These are phyloP conservation scores for Podarcis muralis DNA, from an alignment of 2,113 vertebrate species.

Conservation along the genomic window DNA sequence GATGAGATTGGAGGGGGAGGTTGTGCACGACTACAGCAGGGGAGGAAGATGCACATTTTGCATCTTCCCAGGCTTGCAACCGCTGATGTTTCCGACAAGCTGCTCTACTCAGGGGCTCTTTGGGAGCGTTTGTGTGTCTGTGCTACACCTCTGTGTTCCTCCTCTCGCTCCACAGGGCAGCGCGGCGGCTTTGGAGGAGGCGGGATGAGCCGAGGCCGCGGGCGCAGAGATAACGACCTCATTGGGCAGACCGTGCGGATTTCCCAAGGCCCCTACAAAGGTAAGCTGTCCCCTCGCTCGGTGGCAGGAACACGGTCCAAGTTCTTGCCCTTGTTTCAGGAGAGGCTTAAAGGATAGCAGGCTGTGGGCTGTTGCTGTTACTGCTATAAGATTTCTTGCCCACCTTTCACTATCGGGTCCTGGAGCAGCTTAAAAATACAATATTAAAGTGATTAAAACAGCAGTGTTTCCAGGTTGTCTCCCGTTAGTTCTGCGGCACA, in stretches of 20 bases:
- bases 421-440: too few relatives aligned
- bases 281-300: slow-evolving; percentile 54
- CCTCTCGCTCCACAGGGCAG: slow-evolving; percentile 62
- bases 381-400: too few relatives aligned
- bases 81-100: too few relatives aligned
- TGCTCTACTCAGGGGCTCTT: accelerated
- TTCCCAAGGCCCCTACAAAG: slow-evolving; percentile 96
- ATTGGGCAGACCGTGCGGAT: slow-evolving; percentile 96
- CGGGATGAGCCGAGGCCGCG: slow-evolving; percentile 87
- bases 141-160: too few relatives aligned
- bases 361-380: too few relatives aligned
- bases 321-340: too few relatives aligned
- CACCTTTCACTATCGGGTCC: not conserved
- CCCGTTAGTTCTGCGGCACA: not conserved
- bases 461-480: not conserved
- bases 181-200: slow-evolving; percentile 80
- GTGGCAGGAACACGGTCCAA: too few relatives aligned
- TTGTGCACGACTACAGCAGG: not conserved
- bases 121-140: not conserved
- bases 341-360: too few relatives aligned
- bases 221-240: slow-evolving; percentile 91
- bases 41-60: too few relatives aligned
- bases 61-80: too few relatives aligned
- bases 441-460: not conserved
- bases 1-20: too few relatives aligned